phyloP scores from a whole-genome alignment of 1,140 invertebrate genomes.

The Adoxophyes honmai region DNA sequence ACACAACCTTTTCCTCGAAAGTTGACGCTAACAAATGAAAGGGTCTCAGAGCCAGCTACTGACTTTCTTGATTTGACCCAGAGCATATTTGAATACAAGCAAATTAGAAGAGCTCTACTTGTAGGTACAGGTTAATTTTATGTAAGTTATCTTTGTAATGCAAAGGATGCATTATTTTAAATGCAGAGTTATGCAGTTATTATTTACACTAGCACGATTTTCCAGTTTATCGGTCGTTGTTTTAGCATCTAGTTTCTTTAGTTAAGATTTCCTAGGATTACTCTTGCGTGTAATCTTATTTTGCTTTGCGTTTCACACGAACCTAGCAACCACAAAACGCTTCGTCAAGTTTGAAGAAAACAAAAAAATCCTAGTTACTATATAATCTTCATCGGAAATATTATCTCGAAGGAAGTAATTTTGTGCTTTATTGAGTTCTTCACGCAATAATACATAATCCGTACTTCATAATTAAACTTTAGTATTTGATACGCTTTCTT shows the following conservation, averaged over 20 bases:
- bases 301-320: conserved; percentile 4
- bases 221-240: no score
- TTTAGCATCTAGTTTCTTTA: no score
- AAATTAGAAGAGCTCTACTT: neutral
- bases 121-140: no score
- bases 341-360: conserved; percentile 13
- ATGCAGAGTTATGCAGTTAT: neutral
- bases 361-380: conserved; percentile 7
- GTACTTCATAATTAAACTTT: conserved; percentile 41
- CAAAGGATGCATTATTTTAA: neutral
- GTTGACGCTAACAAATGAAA: conserved; percentile 46
- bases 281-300: conserved; percentile 1
- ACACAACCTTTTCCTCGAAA: conserved; percentile 47
- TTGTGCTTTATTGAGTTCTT: conserved; percentile 56
- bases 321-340: conserved; percentile 3
- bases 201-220: no score
- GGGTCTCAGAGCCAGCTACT: conserved; percentile 25
- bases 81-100: neutral
- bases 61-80: neutral
- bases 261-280: conserved; percentile 1
- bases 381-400: conserved; percentile 29
- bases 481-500: conserved; percentile 52
- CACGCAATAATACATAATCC: conserved; percentile 34
- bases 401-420: conserved; percentile 48
- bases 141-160: neutral